Conservation (phyloP, 2,888 invertebrate species). For the Anorthoa munda region DNA sequence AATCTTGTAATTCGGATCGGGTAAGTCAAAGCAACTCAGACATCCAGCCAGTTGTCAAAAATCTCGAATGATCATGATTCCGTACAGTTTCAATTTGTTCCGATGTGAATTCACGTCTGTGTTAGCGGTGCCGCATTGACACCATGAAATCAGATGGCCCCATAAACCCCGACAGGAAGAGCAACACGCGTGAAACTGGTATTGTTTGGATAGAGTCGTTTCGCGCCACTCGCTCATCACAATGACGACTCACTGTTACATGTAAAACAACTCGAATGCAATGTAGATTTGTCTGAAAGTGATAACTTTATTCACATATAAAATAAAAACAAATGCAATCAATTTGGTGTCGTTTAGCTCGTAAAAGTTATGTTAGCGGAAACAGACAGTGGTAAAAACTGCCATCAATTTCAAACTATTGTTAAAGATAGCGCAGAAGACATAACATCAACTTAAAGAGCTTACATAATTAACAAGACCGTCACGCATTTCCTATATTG, state of each 20-base stretch:
- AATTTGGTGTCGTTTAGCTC: neutral
- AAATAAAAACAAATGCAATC: constrained; percentile 4
- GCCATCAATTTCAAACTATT: constrained; percentile 21
- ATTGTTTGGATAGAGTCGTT: constrained; percentile 81
- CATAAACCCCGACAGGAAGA: constrained; percentile 82
- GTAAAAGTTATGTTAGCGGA: constrained; percentile 21
- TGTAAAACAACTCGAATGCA: constrained; percentile 50
- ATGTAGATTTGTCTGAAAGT: constrained; percentile 45
- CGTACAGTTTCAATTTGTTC: constrained; percentile 27
- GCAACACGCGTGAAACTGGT: constrained; percentile 81
- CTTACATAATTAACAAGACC: constrained; percentile 50
- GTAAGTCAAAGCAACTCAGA: neutral
- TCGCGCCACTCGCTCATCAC: constrained; percentile 81
- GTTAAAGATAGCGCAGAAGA: constrained; percentile 11
- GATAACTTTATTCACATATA: constrained; percentile 26
- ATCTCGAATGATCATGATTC: constrained; percentile 31
- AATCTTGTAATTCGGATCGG: constrained; percentile 1
- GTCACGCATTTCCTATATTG: constrained; percentile 46
- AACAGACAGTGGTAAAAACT: constrained; percentile 14
- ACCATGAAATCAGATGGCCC: constrained; percentile 81
- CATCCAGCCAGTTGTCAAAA: neutral
- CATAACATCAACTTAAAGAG: constrained; percentile 24
- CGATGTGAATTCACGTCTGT: constrained; percentile 34
- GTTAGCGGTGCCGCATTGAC: constrained; percentile 66
- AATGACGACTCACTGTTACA: constrained; percentile 72